Evolutionary conservation across 2,113 vertebrate species (phyloP).

Genomic region (Panthera uncia): DNA sequence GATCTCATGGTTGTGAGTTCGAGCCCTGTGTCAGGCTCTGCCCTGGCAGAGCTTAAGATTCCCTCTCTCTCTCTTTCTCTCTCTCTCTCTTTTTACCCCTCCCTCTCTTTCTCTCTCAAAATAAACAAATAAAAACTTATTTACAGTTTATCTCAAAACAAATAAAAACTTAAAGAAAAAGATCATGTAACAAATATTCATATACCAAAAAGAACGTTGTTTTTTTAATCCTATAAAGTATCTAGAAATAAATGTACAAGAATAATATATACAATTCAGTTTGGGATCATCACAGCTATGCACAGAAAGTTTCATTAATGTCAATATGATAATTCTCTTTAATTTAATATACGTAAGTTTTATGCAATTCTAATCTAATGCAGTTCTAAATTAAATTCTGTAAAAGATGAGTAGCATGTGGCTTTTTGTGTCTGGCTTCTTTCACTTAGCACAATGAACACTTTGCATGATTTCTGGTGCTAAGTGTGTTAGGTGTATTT

Average conservation of each 20-base stretch:
- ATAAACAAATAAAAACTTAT: no score
- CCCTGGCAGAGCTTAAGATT: no score
- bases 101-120: no score
- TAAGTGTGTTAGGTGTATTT: neutral
- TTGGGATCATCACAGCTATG: neutral
- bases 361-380: neutral
- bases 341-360: neutral
- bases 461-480: neutral
- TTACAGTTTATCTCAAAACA: no score
- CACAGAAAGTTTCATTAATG: neutral
- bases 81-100: no score
- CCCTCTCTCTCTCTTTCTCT: no score
- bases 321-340: neutral
- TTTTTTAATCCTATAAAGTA: neutral
- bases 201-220: neutral
- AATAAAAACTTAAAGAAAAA: no score
- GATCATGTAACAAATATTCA: neutral
- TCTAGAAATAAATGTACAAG: neutral
- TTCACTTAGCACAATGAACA: neutral
- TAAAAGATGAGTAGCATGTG: neutral
- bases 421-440: neutral
- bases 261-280: neutral
- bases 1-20: no score
- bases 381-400: neutral
- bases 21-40: no score